A percentile compares a stretch with the other conserved stretches of the same genome.
Evolutionary conservation across 2,888 invertebrate genomes (phyloP).

Genomic region (Aphidius colemani): DNA sequence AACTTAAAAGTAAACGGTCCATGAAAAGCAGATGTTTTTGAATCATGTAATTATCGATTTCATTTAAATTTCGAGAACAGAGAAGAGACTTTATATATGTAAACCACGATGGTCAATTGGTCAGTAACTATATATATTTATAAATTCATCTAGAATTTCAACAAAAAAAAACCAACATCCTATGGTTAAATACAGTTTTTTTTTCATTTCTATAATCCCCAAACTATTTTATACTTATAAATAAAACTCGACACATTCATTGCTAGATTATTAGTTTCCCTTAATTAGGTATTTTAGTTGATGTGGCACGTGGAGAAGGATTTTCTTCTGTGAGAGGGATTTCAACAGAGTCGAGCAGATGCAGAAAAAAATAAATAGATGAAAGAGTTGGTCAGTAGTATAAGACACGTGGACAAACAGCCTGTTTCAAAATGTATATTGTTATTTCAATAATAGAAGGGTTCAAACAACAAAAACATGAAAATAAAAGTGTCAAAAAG

Average conservation of each 20-base stretch:
- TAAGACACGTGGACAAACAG: conserved; percentile 42
- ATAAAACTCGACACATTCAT: conserved; percentile 6
- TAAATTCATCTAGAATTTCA: no score
- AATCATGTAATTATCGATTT: conserved; percentile 44
- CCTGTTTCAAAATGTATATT: neutral
- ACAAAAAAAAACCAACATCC: no score
- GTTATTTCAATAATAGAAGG: conserved; percentile 8
- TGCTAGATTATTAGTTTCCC: conserved; percentile 10
- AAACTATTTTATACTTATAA: neutral
- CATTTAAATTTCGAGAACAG: conserved; percentile 9
- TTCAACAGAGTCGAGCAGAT: conserved; percentile 21
- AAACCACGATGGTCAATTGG: no score
- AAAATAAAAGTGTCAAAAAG: no score
- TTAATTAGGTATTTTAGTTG: conserved; percentile 15
- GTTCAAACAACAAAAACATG: neutral
- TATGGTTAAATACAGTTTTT: neutral
- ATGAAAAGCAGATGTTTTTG: conserved; percentile 25
- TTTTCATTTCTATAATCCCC: neutral
- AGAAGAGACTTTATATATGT: conserved; percentile 2
- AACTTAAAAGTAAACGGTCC: neutral
- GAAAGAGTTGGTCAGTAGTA: neutral
- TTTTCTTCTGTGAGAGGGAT: conserved; percentile 18
- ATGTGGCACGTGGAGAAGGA: conserved; percentile 13
- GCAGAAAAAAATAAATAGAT: conserved; percentile 1
- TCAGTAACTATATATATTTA: no score